Percentiles rank a stretch among this genome's conserved stretches.
phyloP scores from a whole-genome alignment of 37 sponge, comb jelly and placozoan genomes.

The Geodia barretti region DNA sequence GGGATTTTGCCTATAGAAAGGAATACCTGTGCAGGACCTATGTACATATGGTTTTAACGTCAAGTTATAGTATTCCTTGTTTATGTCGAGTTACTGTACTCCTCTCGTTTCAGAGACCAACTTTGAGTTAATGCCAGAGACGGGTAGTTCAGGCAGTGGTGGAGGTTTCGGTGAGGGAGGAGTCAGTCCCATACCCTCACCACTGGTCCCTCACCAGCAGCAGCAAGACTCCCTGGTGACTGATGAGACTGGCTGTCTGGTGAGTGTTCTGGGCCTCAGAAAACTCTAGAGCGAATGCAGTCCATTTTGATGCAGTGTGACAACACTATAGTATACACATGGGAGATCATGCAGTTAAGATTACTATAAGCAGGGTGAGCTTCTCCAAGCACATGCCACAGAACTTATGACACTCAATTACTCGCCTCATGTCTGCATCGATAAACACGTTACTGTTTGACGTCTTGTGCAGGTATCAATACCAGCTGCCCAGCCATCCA shows the following conservation, averaged over 20 bases:
- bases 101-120: conserved; percentile 32
- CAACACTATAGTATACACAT: no score
- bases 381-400: no score
- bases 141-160: neutral
- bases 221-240: neutral
- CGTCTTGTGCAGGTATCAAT: conserved; percentile 18
- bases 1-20: no score
- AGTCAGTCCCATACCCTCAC: neutral
- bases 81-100: neutral
- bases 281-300: no score
- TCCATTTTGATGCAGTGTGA: no score
- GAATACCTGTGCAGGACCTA: no score
- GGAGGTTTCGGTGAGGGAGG: neutral
- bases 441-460: neutral
- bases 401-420: no score
- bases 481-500: conserved; percentile 7
- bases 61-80: no score
- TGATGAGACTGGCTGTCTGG: neutral
- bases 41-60: no score
- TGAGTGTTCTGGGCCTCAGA: no score
- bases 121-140: conserved; percentile 24
- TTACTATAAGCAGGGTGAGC: neutral
- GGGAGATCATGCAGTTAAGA: no score
- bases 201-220: neutral
- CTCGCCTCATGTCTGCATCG: no score